Conservation (phyloP, 1,140 invertebrate species). For the Frieseomelitta varia region DNA sequence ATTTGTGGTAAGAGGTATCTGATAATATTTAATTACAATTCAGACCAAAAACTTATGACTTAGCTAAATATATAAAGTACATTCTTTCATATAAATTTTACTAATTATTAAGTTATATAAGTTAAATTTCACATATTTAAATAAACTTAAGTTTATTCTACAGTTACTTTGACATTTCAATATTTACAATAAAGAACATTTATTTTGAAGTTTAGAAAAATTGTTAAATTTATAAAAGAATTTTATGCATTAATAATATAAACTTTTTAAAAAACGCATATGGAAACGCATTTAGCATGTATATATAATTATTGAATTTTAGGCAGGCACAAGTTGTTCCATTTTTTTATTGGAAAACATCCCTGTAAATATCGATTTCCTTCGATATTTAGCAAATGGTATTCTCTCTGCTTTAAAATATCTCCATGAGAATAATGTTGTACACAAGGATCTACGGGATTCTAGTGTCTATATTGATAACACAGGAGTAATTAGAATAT, state of each 20-base stretch:
- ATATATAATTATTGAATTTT: constrained; percentile 38
- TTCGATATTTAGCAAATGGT: constrained; percentile 85
- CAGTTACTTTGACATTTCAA: background rate
- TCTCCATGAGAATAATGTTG: constrained; percentile 90
- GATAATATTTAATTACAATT: background rate
- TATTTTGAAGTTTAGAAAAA: background rate
- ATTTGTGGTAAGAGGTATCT: constrained; percentile 83
- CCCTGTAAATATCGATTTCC: constrained; percentile 83
- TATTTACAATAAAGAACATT: background rate
- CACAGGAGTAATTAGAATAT: constrained; percentile 83
- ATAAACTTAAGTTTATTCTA: background rate
- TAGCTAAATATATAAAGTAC: background rate
- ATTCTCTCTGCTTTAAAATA: constrained; percentile 87
- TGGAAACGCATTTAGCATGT: constrained; percentile 4
- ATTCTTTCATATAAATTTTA: background rate
- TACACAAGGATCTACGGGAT: constrained; percentile 88
- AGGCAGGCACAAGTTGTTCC: constrained; percentile 81
- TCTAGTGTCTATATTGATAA: constrained; percentile 86
- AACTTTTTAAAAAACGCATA: constrained; percentile 2
- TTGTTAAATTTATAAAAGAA: background rate
- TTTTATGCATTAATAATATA: too few species aligned
- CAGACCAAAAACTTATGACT: background rate
- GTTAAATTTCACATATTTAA: background rate
- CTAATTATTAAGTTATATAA: background rate
- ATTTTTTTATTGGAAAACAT: constrained; percentile 83